Conservation (phyloP, 2,888 invertebrate genomes). For the Stenodera caucasica region DNA sequence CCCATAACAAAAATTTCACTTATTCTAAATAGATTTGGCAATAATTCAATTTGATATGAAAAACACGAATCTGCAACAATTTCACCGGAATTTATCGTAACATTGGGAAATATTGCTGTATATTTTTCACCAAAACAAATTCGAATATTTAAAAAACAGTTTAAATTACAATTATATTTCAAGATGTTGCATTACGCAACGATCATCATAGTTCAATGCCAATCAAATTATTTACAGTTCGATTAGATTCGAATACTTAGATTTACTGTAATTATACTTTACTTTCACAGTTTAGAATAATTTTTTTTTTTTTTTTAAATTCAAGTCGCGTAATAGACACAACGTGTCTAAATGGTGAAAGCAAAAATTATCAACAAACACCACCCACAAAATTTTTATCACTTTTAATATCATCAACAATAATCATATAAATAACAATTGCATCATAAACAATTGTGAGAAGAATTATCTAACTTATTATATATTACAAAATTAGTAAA, state of each 20-base stretch:
- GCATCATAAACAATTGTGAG: conserved; percentile 2
- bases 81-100: neutral
- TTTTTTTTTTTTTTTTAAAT: no score
- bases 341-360: neutral
- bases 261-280: neutral
- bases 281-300: conserved; percentile 2
- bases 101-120: neutral
- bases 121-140: no score
- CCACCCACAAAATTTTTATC: neutral
- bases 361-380: neutral
- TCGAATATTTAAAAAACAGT: no score
- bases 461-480: neutral
- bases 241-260: neutral
- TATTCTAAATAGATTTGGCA: neutral
- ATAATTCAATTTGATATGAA: neutral
- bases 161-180: no score
- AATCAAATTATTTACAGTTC: neutral
- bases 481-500: conserved; percentile 2
- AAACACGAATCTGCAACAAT: neutral
- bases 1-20: conserved; percentile 5
- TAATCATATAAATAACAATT: conserved; percentile 5
- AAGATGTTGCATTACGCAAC: no score
- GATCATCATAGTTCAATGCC: conserved; percentile 1
- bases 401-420: neutral
- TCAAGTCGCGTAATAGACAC: neutral